phyloP scores from a whole-genome alignment of 2,113 vertebrate species.

The Gasterosteus nipponicus region DNA sequence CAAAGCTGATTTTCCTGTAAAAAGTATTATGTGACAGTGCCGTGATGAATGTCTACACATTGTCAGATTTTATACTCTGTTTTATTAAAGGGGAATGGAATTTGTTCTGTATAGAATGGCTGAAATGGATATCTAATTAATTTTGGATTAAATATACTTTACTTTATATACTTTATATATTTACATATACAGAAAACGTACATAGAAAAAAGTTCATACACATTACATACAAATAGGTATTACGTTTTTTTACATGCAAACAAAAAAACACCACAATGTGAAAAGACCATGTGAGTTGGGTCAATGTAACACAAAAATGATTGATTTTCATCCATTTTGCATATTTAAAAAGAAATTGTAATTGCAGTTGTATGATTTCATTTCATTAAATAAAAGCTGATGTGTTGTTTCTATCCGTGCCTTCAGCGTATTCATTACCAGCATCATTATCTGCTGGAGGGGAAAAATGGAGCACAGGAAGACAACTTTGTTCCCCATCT shows the following conservation, averaged over 20 bases:
- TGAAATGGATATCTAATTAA: background rate
- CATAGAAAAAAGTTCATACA: no score
- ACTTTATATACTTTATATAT: no score
- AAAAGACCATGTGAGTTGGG: background rate
- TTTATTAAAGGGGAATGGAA: no score
- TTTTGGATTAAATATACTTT: background rate
- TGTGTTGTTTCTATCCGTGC: background rate
- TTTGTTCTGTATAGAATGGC: background rate
- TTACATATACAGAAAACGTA: no score
- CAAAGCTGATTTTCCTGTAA: background rate
- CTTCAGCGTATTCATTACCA: slow-evolving; percentile 28
- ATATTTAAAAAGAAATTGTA: background rate
- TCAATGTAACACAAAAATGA: background rate
- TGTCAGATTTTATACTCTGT: background rate
- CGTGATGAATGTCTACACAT: background rate
- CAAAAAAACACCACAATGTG: background rate
- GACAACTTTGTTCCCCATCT: slow-evolving; percentile 46
- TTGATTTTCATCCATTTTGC: background rate
- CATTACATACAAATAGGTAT: no score
- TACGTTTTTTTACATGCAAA: background rate
- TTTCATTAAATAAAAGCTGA: background rate
- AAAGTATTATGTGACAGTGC: background rate
- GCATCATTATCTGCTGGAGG: slow-evolving; percentile 37
- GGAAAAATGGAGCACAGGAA: slow-evolving; percentile 42
- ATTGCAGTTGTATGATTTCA: background rate